phyloP scores from a whole-genome alignment of 2,888 invertebrate genomes.

The Tinea semifulvella region DNA sequence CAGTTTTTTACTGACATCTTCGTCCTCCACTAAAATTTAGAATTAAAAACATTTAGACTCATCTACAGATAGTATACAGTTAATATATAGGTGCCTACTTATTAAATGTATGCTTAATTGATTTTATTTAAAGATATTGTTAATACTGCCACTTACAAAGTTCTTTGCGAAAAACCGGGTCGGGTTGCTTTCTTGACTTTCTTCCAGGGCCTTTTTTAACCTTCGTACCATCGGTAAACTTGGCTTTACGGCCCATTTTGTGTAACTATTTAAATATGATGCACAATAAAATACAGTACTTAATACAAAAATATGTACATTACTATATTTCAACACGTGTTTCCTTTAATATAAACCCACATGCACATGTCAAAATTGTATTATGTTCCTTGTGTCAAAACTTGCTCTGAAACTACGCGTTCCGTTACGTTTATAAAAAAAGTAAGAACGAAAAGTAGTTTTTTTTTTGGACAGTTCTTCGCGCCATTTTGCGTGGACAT shows the following conservation, averaged over 20 bases:
- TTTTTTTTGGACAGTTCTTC: no score
- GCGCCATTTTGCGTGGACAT: no score
- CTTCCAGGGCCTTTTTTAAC: constrained; percentile 85
- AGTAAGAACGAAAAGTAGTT: no score
- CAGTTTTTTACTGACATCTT: constrained; percentile 63
- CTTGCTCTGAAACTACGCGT: no score
- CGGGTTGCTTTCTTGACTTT: constrained; percentile 87
- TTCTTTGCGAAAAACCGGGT: constrained; percentile 75
- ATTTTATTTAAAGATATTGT: no score
- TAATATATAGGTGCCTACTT: no score
- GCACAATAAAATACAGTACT: background rate
- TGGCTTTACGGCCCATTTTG: constrained; percentile 90
- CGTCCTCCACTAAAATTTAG: constrained; percentile 52
- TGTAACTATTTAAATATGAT: constrained; percentile 19
- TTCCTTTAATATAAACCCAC: background rate
- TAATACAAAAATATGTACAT: background rate
- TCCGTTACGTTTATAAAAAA: no score
- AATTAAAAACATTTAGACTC: no score
- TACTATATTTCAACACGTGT: constrained; percentile 8
- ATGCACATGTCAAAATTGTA: background rate
- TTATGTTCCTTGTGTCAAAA: no score
- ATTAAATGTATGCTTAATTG: no score
- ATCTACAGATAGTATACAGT: no score
- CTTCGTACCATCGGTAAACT: constrained; percentile 74
- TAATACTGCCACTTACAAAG: constrained; percentile 40